Percentiles rank a stretch among this genome's conserved stretches.
Evolutionary conservation across 1,140 invertebrate species (phyloP).

Genomic region (Drosophila setifemur): DNA sequence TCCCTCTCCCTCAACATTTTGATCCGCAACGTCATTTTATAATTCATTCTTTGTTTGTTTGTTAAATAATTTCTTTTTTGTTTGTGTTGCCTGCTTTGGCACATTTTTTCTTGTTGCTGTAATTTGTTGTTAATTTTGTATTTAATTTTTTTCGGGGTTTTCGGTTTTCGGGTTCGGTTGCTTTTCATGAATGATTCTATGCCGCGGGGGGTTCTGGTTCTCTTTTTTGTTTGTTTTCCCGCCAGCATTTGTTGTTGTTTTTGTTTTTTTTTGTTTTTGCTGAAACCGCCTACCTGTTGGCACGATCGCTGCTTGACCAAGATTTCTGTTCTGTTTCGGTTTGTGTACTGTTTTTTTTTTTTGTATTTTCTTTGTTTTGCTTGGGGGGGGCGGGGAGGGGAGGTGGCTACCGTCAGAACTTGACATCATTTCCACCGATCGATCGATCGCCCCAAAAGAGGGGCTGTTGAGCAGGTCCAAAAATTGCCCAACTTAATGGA

Average conservation of each 20-base stretch:
- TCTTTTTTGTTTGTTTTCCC: constrained; percentile 9
- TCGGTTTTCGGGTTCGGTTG: too few relatives aligned
- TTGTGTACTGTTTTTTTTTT: too few relatives aligned
- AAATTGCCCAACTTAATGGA: background rate
- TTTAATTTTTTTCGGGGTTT: constrained; percentile 15
- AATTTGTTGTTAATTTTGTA: constrained; percentile 49
- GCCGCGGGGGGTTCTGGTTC: constrained; percentile 18
- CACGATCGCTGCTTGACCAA: constrained; percentile 55
- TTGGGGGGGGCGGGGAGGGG: constrained; percentile 8
- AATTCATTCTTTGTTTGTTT: constrained; percentile 58
- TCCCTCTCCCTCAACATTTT: constrained; percentile 1
- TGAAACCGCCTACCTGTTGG: constrained; percentile 41
- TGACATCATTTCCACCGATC: constrained; percentile 47
- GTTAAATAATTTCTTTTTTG: constrained; percentile 51
- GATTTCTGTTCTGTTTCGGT: constrained; percentile 32
- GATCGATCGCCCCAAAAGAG: constrained; percentile 10
- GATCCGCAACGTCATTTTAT: constrained; percentile 53
- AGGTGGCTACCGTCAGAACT: constrained; percentile 55
- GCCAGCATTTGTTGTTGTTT: background rate
- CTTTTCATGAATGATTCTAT: constrained; percentile 35
- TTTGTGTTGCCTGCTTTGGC: constrained; percentile 13
- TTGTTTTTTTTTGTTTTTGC: constrained; percentile 13
- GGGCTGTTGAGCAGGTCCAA: constrained; percentile 37
- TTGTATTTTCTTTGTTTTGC: constrained; percentile 36
- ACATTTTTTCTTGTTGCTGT: constrained; percentile 16